These are phyloP conservation scores for Acronicta aceris DNA, from an alignment of 2,888 invertebrate species.

Conservation along the genomic window DNA sequence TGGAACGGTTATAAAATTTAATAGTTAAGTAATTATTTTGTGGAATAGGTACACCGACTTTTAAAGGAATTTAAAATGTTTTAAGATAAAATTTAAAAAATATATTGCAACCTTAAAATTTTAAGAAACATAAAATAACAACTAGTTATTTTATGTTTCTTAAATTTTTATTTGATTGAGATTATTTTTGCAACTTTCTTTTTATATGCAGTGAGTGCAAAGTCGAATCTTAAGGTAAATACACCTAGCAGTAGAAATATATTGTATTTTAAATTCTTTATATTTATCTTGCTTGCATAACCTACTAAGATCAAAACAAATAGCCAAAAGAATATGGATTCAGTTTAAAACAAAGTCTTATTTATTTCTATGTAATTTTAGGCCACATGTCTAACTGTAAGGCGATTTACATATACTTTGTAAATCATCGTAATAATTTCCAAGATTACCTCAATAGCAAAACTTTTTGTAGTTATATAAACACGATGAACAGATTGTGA, in stretches of 20 bases:
- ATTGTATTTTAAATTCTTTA: neutral
- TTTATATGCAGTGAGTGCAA: neutral
- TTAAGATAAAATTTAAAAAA: too few relatives aligned
- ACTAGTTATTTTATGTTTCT: too few relatives aligned
- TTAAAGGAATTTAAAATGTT: too few relatives aligned
- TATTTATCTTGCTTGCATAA: neutral
- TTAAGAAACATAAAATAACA: too few relatives aligned
- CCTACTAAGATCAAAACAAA: neutral
- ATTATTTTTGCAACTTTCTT: neutral
- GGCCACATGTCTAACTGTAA: neutral
- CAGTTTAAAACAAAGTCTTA: constrained; percentile 1
- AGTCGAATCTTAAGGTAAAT: neutral
- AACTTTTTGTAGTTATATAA: constrained; percentile 4
- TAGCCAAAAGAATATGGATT: neutral
- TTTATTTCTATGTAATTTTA: neutral
- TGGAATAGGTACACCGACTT: neutral
- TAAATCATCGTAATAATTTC: constrained; percentile 28
- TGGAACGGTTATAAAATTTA: constrained; percentile 31
- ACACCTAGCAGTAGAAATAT: constrained; percentile 4
- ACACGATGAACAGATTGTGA: too few relatives aligned
- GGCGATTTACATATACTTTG: neutral
- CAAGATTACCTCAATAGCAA: constrained; percentile 1
- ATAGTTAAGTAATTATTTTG: constrained; percentile 10
- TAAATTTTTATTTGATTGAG: too few relatives aligned
- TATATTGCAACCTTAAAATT: too few relatives aligned